These are phyloP conservation scores for Catajapyx aquilonaris DNA, from an alignment of 1,140 invertebrate genomes.

Conservation along the genomic window DNA sequence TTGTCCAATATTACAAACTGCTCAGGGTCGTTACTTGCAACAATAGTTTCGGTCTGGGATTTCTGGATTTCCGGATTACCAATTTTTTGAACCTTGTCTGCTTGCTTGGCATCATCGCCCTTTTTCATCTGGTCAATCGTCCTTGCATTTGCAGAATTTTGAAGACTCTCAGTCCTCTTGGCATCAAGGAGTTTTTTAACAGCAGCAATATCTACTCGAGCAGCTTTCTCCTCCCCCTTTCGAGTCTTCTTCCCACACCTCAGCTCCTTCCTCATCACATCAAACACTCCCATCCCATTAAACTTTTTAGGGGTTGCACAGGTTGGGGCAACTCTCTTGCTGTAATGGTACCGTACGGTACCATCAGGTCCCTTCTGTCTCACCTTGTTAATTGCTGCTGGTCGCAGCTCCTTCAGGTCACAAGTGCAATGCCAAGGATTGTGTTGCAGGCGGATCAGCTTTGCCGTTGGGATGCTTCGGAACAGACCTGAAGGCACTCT, in stretches of 20 bases:
- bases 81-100: neutral
- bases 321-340: slow-evolving; percentile 34
- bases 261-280: slow-evolving; percentile 27
- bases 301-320: slow-evolving; percentile 33
- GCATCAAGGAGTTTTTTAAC: slow-evolving; percentile 9
- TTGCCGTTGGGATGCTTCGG: slow-evolving; percentile 23
- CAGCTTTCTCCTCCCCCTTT: neutral
- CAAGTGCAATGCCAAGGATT: slow-evolving; percentile 52
- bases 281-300: slow-evolving; percentile 34
- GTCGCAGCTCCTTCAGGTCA: slow-evolving; percentile 36
- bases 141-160: slow-evolving; percentile 15
- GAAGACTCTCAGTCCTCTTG: slow-evolving; percentile 1
- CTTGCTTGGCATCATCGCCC: neutral
- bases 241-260: slow-evolving; percentile 6
- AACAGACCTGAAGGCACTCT: slow-evolving; percentile 34
- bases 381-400: slow-evolving; percentile 21
- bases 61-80: neutral
- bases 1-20: neutral
- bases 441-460: slow-evolving; percentile 31
- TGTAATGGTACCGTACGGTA: slow-evolving; percentile 22
- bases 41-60: neutral
- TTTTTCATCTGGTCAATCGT: slow-evolving; percentile 10
- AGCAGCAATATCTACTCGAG: neutral
- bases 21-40: too few species aligned
- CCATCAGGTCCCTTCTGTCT: slow-evolving; percentile 19